Base-by-base conservation (phyloP, 1,140 invertebrate genomes). In the Arctopsyche grandis region DNA sequence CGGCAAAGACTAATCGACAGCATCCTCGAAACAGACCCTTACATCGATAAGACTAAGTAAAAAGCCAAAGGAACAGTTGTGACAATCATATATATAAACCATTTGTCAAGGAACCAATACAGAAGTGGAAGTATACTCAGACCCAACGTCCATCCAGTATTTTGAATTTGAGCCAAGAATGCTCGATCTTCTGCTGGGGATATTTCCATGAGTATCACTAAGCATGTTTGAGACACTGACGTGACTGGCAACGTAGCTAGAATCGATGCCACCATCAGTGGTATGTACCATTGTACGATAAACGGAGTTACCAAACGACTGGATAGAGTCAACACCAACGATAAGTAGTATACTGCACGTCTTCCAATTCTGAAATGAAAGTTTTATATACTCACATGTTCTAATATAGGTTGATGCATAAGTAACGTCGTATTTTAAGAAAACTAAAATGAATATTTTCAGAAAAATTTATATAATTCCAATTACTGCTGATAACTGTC, bases 31-130 rank as follows among this genome's bases (percentile, higher is more conserved):
- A 1, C 29, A 1, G 29, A 38, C 10, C 75, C 77, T 77, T 69
- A 83, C 86, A 86, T 86, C 82, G 83, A 84, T 75, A 87, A 84
- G 74, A 86, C 80, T 80, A 90, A 83, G 83, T 86, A 88, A 5
- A 85, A 66, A 78, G 88, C 46, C 24, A 86, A 83, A 74, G 88
- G 86, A 60, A 84, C 66, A 22, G 87, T 89, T 14, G 89, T 89
- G 9, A 87, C 80, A 80, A 88, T 85, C 79, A 90, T 85, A 82
- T 91, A 91, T 77, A 84, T 80, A 76, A 87, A 85, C 91, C 91
- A 92, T 82, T 90, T 87, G 81, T 88, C 84, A 43, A 89, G 76
- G 83, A 86, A 87, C 91, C 91, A 92, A 84, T 87, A 90, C 1
- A 91, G 81, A 60, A 91, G 82, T 0, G 91, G 89, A 85, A 91